Evolutionary conservation across 2,113 vertebrate species (phyloP).

Genomic region (Elachura formosa): DNA sequence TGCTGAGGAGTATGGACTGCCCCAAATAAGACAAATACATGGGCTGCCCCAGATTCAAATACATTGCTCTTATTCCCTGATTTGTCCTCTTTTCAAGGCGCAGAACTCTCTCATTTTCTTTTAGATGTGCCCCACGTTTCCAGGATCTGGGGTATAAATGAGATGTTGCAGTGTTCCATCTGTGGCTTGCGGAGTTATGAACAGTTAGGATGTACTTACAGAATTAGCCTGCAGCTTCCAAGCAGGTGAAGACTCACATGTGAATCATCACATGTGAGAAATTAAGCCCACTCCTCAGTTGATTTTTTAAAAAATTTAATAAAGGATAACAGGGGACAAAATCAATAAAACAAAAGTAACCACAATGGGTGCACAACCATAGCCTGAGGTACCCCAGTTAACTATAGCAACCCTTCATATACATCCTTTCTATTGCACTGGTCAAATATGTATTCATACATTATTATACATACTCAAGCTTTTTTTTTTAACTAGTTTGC

Average conservation of each 20-base stretch:
- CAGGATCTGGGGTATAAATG: not conserved
- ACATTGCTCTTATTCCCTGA: too few species aligned
- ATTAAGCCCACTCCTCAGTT: not conserved
- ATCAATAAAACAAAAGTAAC: not conserved
- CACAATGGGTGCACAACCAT: accelerated
- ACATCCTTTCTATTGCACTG: too few species aligned
- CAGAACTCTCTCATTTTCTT: not conserved
- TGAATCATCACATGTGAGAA: not conserved
- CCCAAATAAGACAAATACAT: too few species aligned
- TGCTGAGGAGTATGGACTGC: not conserved
- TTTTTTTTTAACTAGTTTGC: not conserved
- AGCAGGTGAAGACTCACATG: not conserved
- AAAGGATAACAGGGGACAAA: not conserved
- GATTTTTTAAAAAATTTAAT: not conserved
- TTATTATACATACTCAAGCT: too few species aligned
- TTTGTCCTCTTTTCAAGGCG: not conserved
- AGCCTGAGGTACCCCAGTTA: not conserved
- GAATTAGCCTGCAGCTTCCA: not conserved
- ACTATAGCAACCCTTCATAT: not conserved
- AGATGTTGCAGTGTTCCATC: not conserved
- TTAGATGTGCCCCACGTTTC: not conserved
- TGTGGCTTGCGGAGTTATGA: not conserved
- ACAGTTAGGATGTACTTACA: not conserved
- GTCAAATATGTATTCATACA: not conserved
- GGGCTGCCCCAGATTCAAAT: not conserved